These are phyloP conservation scores for Orycteropus afer DNA, from an alignment of 2,113 vertebrate genomes.

Conservation along the genomic window DNA sequence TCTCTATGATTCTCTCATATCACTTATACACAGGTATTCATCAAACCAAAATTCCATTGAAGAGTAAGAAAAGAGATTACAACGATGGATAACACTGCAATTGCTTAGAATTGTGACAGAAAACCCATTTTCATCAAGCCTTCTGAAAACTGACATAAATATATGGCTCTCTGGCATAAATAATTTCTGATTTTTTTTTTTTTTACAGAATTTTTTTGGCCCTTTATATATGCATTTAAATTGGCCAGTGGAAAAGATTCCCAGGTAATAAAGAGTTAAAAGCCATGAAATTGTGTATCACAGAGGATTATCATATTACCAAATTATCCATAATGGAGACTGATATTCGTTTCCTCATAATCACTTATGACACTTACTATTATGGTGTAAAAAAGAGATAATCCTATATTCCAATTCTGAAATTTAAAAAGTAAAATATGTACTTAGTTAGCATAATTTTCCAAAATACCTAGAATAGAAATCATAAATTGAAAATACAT, in stretches of 20 bases:
- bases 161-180: not conserved
- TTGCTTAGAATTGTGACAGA: constrained; percentile 26
- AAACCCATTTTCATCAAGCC: constrained; percentile 61
- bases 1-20: constrained; percentile 46
- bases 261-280: not conserved
- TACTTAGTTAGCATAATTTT: not conserved
- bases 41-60: constrained; percentile 63
- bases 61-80: constrained; percentile 32
- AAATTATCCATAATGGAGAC: not conserved
- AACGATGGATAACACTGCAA: constrained; percentile 55
- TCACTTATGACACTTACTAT: not conserved
- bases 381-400: not conserved
- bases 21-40: not conserved
- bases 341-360: not conserved
- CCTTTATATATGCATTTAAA: not conserved
- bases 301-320: not conserved
- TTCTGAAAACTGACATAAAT: constrained; percentile 50
- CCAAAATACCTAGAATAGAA: not conserved
- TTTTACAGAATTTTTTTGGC: not conserved
- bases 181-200: constrained; percentile 49
- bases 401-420: not conserved
- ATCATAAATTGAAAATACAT: not conserved
- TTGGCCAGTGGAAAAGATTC: not conserved
- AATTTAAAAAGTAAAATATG: not conserved
- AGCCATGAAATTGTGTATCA: not conserved